Evolutionary conservation across 2,113 vertebrate genomes (phyloP).

Genomic region (Tychaedon coryphoeus): DNA sequence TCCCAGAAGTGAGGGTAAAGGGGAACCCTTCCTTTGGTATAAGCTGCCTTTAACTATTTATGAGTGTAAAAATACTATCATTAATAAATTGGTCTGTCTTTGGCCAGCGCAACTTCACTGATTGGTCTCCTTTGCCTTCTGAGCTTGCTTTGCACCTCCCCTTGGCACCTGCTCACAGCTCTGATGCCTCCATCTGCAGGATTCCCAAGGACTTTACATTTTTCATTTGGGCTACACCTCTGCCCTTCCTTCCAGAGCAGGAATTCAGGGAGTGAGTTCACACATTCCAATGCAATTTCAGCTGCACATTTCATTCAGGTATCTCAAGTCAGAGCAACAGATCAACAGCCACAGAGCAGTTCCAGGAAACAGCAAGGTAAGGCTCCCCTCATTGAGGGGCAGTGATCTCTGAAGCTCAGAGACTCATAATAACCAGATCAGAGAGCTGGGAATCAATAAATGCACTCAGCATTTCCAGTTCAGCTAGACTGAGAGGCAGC

Average conservation of each 20-base stretch:
- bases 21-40: neutral
- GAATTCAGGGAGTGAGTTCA: neutral
- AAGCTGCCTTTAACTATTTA: constrained; percentile 55
- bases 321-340: neutral
- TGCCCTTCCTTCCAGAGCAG: neutral
- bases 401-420: neutral
- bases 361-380: neutral
- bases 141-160: neutral
- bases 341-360: neutral
- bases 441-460: neutral
- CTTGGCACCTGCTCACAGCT: neutral
- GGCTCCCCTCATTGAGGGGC: neutral
- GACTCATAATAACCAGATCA: neutral
- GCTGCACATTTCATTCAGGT: neutral
- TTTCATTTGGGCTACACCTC: neutral
- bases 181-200: neutral
- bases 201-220: neutral
- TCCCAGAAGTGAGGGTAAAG: neutral
- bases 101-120: neutral
- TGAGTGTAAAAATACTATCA: constrained; percentile 47
- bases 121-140: neutral
- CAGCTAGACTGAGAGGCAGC: neutral
- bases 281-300: neutral
- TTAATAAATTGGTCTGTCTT: constrained; percentile 53
- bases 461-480: neutral